Conservation (phyloP, 2,888 invertebrate species). For the Eupithecia abbreviata region DNA sequence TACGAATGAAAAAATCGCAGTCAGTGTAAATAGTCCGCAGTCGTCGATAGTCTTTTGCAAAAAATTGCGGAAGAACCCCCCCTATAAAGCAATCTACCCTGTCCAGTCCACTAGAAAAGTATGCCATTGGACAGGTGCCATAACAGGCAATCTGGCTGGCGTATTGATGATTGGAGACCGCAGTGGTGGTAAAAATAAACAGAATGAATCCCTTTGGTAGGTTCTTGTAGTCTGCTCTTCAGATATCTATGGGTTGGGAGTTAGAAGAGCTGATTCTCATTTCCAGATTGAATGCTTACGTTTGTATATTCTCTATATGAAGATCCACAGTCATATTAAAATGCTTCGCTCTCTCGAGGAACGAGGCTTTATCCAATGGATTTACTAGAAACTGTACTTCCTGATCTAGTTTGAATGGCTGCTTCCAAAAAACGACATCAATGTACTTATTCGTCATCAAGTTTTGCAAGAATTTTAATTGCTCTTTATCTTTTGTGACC, state of each 20-base stretch:
- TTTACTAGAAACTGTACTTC: constrained; percentile 63
- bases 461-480: constrained; percentile 62
- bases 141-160: background rate
- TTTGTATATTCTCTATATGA: background rate
- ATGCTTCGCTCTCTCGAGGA: background rate
- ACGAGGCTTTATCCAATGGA: constrained; percentile 48
- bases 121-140: background rate
- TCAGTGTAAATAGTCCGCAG: no score
- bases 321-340: background rate
- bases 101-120: no score
- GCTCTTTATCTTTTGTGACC: background rate
- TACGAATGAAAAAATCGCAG: no score
- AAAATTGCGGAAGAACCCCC: no score
- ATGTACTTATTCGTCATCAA: constrained; percentile 61
- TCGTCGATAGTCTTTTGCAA: no score
- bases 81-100: no score
- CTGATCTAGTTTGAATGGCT: constrained; percentile 58
- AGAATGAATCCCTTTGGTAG: background rate
- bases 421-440: constrained; percentile 64
- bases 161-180: background rate
- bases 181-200: background rate
- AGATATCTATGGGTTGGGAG: background rate
- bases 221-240: background rate
- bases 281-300: background rate
- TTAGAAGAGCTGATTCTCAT: background rate